phyloP scores from a whole-genome alignment of 2,797 vertebrate species.

The Melanogrammus aeglefinus region DNA sequence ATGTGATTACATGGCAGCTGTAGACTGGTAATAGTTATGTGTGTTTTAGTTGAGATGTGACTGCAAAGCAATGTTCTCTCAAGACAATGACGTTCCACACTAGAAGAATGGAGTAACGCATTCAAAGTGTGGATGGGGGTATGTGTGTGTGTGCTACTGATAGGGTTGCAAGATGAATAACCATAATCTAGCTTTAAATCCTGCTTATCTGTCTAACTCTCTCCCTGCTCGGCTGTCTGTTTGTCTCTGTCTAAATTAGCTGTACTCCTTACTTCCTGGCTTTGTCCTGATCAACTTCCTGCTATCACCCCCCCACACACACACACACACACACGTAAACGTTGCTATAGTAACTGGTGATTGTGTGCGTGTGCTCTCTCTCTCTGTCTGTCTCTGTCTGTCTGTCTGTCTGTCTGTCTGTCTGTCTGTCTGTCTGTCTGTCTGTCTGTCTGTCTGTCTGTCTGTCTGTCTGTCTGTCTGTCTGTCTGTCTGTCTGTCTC shows the following conservation, averaged over 20 bases:
- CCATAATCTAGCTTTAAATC: background rate
- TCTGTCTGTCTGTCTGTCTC: too few relatives aligned
- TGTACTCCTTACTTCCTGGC: slow-evolving; percentile 67
- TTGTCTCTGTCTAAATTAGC: slow-evolving; percentile 46
- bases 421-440: too few relatives aligned
- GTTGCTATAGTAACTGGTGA: background rate
- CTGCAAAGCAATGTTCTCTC: background rate
- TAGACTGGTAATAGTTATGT: too few relatives aligned
- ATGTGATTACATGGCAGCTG: too few relatives aligned
- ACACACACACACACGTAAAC: background rate
- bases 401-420: too few relatives aligned
- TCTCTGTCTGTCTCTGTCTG: background rate
- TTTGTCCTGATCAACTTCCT: slow-evolving; percentile 72
- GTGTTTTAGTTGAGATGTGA: too few relatives aligned
- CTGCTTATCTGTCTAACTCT: background rate
- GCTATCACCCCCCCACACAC: slow-evolving; percentile 42
- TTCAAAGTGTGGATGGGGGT: background rate
- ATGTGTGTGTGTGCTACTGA: background rate
- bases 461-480: too few relatives aligned
- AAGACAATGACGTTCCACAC: background rate
- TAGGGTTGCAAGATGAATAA: background rate
- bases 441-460: too few relatives aligned
- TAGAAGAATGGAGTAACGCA: too few relatives aligned
- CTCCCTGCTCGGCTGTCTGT: slow-evolving; percentile 5
- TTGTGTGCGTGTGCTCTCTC: background rate